Base-by-base conservation (phyloP, 2,113 vertebrate species). In the Amphilophus citrinellus region DNA sequence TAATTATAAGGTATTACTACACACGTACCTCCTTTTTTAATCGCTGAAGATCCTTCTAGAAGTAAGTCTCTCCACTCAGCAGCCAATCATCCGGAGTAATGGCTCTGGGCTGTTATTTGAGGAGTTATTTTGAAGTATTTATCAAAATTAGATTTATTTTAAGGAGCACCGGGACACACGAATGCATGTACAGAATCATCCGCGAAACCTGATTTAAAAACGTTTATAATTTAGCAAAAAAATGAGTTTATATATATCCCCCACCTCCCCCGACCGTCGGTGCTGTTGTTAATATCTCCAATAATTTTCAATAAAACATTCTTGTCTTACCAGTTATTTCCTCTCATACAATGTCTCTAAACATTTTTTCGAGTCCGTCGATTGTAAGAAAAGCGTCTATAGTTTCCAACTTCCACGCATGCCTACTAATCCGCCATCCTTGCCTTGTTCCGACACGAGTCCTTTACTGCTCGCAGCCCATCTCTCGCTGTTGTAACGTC, bases 361-460 rank as follows among this genome's bases (percentile, higher is more conserved):
- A n/a, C 7, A 6, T 0, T 3, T 22, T 30, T 3, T 61, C 37
- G 1, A 77, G 14, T 0, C 6, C 0, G 6, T 60, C 0, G 0
- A 50, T 20, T 75, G 8, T 5, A 4, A 4, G 1, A n/a, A 35
- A 62, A 37, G 60, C 22, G 15, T 18, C 6, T 27, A 18, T 1
- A 3, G 10, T 39, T 15, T 59, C 27, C 65, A 61, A 78, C 30
- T 85, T 56, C 11, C 5, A 10, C 80, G 85, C 92, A 90, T 85
- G 90, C 91, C 15, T 17, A 0, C n/a, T 1, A 75, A 4, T 76
- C 86, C 60, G 83, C 87, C 89, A 91, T 93, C 76, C 91, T 94
- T 91, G 79, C 56, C 50, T 17, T 10, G 22, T 58, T 9, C 6
- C 10, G 1, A 35, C 10, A 3, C 20, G 9, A 68, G 10, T 17